Evolutionary conservation across 2,888 invertebrate species (phyloP).

Genomic region (Clivina fossor): DNA sequence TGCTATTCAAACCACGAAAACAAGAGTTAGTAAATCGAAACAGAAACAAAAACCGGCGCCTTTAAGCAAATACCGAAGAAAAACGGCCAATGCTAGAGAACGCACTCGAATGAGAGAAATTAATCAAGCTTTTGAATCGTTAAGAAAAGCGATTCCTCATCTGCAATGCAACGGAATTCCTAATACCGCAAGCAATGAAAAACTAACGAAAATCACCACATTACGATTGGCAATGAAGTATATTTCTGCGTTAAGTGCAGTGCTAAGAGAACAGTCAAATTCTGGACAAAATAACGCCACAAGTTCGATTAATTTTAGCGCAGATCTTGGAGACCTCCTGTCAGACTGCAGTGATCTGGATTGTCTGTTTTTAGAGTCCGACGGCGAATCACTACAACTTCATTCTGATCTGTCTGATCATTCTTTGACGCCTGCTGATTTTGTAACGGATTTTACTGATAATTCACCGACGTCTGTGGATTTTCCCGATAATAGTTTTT

Average conservation of each 20-base stretch:
- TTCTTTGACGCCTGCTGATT: constrained; percentile 56
- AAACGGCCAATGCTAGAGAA: constrained; percentile 88
- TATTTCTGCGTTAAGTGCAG: constrained; percentile 73
- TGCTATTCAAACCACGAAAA: background rate
- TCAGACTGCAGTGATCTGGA: constrained; percentile 52
- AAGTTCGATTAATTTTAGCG: background rate
- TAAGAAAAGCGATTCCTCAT: constrained; percentile 77
- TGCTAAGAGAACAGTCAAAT: constrained; percentile 50
- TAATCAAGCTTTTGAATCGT: constrained; percentile 82
- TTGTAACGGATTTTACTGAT: constrained; percentile 40
- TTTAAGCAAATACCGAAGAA: constrained; percentile 84
- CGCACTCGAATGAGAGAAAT: constrained; percentile 87
- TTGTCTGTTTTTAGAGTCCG: constrained; percentile 60
- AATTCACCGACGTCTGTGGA: constrained; percentile 59
- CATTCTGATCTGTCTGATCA: constrained; percentile 54
- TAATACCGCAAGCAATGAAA: constrained; percentile 62
- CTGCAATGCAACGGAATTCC: constrained; percentile 44
- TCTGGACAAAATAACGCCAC: background rate
- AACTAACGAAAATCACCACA: constrained; percentile 88
- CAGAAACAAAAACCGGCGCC: constrained; percentile 69
- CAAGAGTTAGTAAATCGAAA: constrained; percentile 42
- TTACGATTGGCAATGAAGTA: constrained; percentile 85
- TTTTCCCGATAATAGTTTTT: constrained; percentile 50
- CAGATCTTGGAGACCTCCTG: background rate
- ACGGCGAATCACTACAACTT: constrained; percentile 58